phyloP scores from a whole-genome alignment of 1,140 invertebrate species.

The Drosophila punjabiensis region DNA sequence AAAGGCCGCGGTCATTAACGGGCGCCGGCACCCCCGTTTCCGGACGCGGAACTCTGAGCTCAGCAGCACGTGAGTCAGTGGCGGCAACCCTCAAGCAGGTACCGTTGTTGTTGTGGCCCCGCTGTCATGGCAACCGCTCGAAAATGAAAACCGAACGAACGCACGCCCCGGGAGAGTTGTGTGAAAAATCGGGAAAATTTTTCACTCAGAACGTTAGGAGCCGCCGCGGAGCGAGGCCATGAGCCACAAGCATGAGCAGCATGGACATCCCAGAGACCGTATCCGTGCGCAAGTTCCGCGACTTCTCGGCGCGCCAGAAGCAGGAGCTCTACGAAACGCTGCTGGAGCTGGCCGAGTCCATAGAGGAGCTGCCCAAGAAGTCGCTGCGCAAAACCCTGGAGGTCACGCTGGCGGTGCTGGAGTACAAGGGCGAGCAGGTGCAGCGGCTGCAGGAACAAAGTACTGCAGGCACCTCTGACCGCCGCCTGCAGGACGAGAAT shows the following conservation, averaged over 20 bases:
- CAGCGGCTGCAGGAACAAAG: constrained; percentile 29
- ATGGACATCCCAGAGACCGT: constrained; percentile 80
- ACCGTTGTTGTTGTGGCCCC: constrained; percentile 59
- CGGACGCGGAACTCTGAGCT: constrained; percentile 38
- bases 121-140: constrained; percentile 71
- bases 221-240: constrained; percentile 60
- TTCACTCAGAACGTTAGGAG: constrained; percentile 67
- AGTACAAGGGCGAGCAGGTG: constrained; percentile 78
- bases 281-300: constrained; percentile 77
- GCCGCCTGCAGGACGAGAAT: constrained; percentile 74
- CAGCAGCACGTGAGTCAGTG: constrained; percentile 67
- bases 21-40: constrained; percentile 58
- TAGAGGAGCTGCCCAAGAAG: constrained; percentile 76
- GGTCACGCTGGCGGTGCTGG: constrained; percentile 70
- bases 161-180: constrained; percentile 5
- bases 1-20: constrained; percentile 58
- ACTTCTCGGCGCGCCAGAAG: constrained; percentile 73
- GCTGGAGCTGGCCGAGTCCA: constrained; percentile 58
- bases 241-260: constrained; percentile 60
- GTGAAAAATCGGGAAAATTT: constrained; percentile 44
- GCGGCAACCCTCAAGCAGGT: constrained; percentile 12
- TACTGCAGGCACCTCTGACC: constrained; percentile 18
- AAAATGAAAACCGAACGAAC: constrained; percentile 33
- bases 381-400: constrained; percentile 78
- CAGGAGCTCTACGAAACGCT: constrained; percentile 80